Conservation (phyloP, 1,140 invertebrate genomes). For the Zaprionus ghesquierei region DNA sequence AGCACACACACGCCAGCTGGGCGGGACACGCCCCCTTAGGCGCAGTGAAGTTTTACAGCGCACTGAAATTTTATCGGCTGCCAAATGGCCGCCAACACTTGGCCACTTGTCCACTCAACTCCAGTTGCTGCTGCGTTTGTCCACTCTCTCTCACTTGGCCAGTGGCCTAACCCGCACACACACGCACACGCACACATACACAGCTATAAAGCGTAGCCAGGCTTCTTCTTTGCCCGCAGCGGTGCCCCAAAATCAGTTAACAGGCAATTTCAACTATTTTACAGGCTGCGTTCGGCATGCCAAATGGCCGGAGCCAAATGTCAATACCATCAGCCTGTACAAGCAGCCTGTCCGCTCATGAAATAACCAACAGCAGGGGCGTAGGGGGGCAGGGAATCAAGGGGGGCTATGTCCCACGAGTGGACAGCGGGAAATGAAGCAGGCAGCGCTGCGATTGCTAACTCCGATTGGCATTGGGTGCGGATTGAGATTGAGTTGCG, state of each 20-base stretch:
- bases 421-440: background rate
- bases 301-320: slow-evolving; percentile 73
- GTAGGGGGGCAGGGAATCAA: background rate
- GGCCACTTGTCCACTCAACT: slow-evolving; percentile 39
- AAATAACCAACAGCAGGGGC: slow-evolving; percentile 29
- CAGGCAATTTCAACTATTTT: slow-evolving; percentile 76
- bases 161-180: slow-evolving; percentile 42
- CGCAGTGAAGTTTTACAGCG: slow-evolving; percentile 41
- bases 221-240: slow-evolving; percentile 39
- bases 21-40: slow-evolving; percentile 32
- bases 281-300: slow-evolving; percentile 62
- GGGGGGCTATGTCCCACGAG: background rate
- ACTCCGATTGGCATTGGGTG: background rate
- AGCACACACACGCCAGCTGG: background rate
- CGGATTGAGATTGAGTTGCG: background rate
- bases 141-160: slow-evolving; percentile 35
- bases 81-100: slow-evolving; percentile 73
- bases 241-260: slow-evolving; percentile 64
- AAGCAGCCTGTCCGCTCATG: slow-evolving; percentile 21
- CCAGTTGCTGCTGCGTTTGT: background rate
- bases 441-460: background rate
- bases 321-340: slow-evolving; percentile 65
- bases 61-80: slow-evolving; percentile 67
- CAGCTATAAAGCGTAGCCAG: slow-evolving; percentile 47
- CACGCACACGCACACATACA: slow-evolving; percentile 35